phyloP scores from a whole-genome alignment of 1,140 invertebrate species.

The Bicyclus anynana region DNA sequence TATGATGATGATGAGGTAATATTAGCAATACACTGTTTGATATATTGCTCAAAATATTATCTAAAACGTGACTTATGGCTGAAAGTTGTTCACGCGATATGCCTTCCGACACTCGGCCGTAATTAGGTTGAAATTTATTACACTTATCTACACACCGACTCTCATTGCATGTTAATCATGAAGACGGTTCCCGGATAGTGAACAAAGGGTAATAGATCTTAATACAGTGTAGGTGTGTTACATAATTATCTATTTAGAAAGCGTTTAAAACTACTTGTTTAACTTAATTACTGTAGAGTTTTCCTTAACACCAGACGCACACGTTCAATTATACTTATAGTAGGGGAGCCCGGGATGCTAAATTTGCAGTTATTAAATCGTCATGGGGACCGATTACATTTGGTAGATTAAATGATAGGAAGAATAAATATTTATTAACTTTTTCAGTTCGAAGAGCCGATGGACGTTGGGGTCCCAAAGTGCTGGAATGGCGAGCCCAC shows the following conservation, averaged over 20 bases:
- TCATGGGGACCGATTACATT: too few relatives aligned
- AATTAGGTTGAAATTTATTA: slow-evolving; percentile 7
- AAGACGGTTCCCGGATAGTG: neutral
- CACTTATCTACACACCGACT: slow-evolving; percentile 1
- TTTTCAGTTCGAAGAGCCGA: too few relatives aligned
- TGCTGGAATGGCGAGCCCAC: too few relatives aligned
- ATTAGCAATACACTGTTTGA: neutral
- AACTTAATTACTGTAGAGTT: too few relatives aligned
- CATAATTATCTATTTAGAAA: neutral
- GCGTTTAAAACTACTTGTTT: neutral
- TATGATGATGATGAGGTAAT: too few relatives aligned
- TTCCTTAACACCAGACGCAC: too few relatives aligned
- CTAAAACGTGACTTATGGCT: neutral
- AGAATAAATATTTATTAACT: too few relatives aligned
- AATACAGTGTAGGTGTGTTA: neutral
- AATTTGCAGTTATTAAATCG: too few relatives aligned
- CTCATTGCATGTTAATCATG: slow-evolving; percentile 5
- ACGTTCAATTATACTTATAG: too few relatives aligned
- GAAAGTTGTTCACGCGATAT: slow-evolving; percentile 5
- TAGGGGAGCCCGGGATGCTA: too few relatives aligned
- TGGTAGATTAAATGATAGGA: too few relatives aligned
- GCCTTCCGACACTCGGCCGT: neutral
- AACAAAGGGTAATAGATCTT: slow-evolving; percentile 3
- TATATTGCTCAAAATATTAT: neutral
- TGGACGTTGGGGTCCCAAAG: too few relatives aligned